Evolutionary conservation across 2,113 vertebrate genomes (phyloP), one percentile per base, ranked within the genome.

Genomic region (Probosciger aterrimus): DNA sequence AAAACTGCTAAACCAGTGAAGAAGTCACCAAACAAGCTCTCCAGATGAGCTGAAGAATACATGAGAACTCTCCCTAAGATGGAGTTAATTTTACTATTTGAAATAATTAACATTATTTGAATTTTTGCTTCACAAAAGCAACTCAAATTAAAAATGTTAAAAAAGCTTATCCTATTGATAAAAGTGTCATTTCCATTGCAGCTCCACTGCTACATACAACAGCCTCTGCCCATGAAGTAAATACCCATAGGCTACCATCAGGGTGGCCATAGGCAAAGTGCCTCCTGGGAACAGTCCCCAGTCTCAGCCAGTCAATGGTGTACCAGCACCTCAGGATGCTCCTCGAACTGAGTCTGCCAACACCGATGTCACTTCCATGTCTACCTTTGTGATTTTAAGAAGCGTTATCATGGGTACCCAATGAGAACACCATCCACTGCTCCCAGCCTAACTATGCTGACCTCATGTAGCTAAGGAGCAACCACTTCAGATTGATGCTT

Each of bases 261-360:
- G 31, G 24, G n/a, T n/a, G 22, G 16, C 16, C 31, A 57, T 16
- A 49, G 31, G 18, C 8, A 15, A 39, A 79, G 15, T 18, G 19
- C 23, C 30, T 76, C 17, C 70, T 55, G 33, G 33, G 10, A 82
- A 31, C 0, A 0, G 11, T 27, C 15, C 25, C 28, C 44, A 39
- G 2, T 11, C 43, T 14, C n/a, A 20, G 57, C 12, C 27, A 63
- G 22, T 9, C 33, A 37, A 1, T 11, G 7, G 0, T 3, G 11
- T 8, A 64, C 6, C 30, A 22, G 9, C 15, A 35, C 22, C 47
- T 37, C 3, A 1, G 33, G 25, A 64, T 41, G 30, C 18, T 69
- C 25, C 43, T 55, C 53, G 33, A 16, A 50, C 27, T 20, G 41
- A 57, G 24, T 33, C 10, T 14, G 64, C 13, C 10, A 65, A 30